Conservation (phyloP, 2,888 invertebrate species). For the Fragum whitleyi region DNA sequence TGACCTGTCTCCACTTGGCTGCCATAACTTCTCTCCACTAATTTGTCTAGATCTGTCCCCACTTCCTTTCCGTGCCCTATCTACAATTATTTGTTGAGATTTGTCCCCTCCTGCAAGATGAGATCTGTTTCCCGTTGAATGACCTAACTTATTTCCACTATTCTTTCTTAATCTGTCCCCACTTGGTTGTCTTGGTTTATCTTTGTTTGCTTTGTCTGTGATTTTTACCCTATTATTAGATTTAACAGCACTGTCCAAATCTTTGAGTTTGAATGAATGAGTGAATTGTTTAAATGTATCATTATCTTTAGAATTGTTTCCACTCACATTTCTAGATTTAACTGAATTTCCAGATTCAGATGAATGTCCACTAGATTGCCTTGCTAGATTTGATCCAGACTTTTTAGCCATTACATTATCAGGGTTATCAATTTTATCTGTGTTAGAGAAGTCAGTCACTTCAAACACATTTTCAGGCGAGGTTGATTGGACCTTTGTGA, state of each 20-base stretch:
- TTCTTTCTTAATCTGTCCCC: neutral
- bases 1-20: neutral
- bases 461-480: neutral
- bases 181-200: neutral
- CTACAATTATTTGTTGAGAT: neutral
- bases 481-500: neutral
- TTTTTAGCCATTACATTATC: slow-evolving; percentile 2
- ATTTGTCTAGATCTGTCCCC: neutral
- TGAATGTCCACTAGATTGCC: slow-evolving; percentile 5
- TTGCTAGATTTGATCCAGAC: neutral
- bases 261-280: slow-evolving; percentile 9
- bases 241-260: slow-evolving; percentile 5
- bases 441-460: neutral
- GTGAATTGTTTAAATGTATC: slow-evolving; percentile 5
- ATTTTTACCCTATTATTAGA: neutral
- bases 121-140: neutral
- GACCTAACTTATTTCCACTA: neutral
- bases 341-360: slow-evolving; percentile 22
- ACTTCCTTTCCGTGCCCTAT: neutral
- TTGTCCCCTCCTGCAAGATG: neutral
- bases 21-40: neutral
- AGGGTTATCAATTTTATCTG: neutral
- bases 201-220: neutral
- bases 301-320: slow-evolving; percentile 2
- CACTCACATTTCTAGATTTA: slow-evolving; percentile 46